Percentiles rank a stretch among this genome's conserved stretches.
Evolutionary conservation across 2,888 invertebrate genomes (phyloP).

Genomic region (Sphaerophoria rueppellii): DNA sequence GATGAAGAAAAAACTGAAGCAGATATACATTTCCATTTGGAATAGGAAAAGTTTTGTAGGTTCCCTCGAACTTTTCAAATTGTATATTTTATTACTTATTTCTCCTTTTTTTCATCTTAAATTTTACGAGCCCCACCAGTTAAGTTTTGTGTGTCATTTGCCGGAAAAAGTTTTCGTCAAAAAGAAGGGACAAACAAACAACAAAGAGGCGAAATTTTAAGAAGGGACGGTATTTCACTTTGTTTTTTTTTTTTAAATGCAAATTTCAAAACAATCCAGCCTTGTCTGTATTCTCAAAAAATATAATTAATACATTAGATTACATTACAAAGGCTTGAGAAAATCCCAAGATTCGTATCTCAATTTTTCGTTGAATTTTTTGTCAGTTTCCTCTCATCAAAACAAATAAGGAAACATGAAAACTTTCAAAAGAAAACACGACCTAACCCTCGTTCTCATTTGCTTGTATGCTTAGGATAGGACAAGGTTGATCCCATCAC

Average conservation of each 20-base stretch:
- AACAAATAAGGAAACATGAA: conserved; percentile 22
- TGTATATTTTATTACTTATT: conserved; percentile 5
- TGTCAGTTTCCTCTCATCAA: not conserved
- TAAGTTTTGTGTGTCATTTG: conserved; percentile 44
- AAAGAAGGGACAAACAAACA: conserved; percentile 17
- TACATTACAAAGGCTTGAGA: conserved; percentile 6
- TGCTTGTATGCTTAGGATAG: not conserved
- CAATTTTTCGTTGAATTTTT: not conserved
- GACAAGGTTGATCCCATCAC: not conserved
- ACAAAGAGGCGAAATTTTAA: conserved; percentile 1
- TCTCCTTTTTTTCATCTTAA: not conserved
- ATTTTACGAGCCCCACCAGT: conserved; percentile 7
- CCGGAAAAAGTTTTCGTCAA: conserved; percentile 13
- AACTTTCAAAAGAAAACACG: not conserved
- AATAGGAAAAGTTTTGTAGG: conserved; percentile 28
- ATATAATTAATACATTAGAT: conserved; percentile 54
- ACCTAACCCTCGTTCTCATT: not conserved
- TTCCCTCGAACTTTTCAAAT: conserved; percentile 14
- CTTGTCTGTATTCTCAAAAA: not conserved
- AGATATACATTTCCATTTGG: conserved; percentile 41
- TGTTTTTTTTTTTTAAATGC: no score
- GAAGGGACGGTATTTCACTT: not conserved
- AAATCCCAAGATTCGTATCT: conserved; percentile 39
- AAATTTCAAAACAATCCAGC: not conserved
- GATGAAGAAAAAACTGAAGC: not conserved